Base-by-base conservation (phyloP, 2,888 invertebrate genomes). In the Desoria tigrina region DNA sequence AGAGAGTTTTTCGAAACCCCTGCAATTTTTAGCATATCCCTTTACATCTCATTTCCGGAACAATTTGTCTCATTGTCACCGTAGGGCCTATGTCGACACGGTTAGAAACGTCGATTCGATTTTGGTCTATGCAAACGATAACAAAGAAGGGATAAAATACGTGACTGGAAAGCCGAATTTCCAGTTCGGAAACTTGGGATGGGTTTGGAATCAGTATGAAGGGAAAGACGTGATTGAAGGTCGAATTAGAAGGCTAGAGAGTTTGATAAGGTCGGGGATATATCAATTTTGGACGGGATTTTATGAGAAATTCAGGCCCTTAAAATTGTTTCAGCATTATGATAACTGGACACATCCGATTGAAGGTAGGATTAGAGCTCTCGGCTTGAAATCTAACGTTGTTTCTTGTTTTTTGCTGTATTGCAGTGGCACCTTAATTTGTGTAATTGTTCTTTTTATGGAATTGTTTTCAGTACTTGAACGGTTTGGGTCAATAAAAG, bases 81-180 rank as follows among this genome's bases (percentile, higher is more conserved):
- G 53, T 7, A 53, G 23, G 26, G 53, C 53, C 9, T 53, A 24
- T 26, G 53, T 53, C 24, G 53, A 53, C n/a, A 24, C 24, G 26
- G 27, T 18, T 7, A 26, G n/a, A 26, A 21, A 26, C 7, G n/a
- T 53, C n/a, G 26, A 53, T 7, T 9, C 7, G 53, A 53, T 53
- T 26, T 26, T 53, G 23, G 24, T 26, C 9, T 53, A 23, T 26
- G 53, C 26, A 26, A 53, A 53, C 7, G 53, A 9, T 9, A 18
- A 14, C 9, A 53, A 24, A 9, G 4, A 21, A 11, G 53, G 53
- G 23, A 53, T 24, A 24, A 18, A 7, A 24, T 53, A 24, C 23
- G 26, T 24, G 9, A 53, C 18, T 24, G 53, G 53, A 9, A 26
- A n/a, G 7, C 7, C 18, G 9, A 9, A 9, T 9, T 23, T 53